Percentiles rank a stretch among this genome's conserved stretches.
Conservation (phyloP, 2,113 vertebrate genomes). For the Coryphaenoides rupestris region DNA sequence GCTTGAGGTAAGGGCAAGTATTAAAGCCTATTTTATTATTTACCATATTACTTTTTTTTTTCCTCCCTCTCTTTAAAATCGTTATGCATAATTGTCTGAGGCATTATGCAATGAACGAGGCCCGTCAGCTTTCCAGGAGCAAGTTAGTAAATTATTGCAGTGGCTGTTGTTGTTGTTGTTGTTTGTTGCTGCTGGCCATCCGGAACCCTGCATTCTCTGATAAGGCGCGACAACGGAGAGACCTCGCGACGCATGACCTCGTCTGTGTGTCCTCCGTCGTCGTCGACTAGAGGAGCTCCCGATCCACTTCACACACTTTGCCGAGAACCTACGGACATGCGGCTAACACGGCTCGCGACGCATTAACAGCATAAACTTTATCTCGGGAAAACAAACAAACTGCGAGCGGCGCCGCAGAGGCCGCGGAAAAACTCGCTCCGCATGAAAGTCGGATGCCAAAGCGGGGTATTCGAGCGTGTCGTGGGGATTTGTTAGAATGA, state of each 20-base stretch:
- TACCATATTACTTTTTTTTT: conserved; percentile 43
- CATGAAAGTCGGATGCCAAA: background rate
- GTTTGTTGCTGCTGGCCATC: conserved; percentile 69
- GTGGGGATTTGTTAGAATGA: background rate
- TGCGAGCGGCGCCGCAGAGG: no score
- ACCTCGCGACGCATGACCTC: conserved; percentile 53
- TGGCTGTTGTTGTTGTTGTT: conserved; percentile 49
- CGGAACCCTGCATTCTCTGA: conserved; percentile 63
- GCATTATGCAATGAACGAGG: conserved; percentile 51
- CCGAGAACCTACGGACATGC: background rate
- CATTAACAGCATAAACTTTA: no score
- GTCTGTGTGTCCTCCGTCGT: conserved; percentile 45
- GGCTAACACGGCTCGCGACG: no score
- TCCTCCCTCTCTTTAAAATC: no score
- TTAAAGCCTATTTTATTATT: conserved; percentile 57
- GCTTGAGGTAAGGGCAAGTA: conserved; percentile 76
- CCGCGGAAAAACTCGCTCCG: no score
- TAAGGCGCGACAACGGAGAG: conserved; percentile 54
- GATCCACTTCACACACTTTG: conserved; percentile 17
- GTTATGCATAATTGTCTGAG: conserved; percentile 70
- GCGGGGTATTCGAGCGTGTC: background rate
- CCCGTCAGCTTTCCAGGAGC: conserved; percentile 56
- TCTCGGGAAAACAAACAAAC: no score
- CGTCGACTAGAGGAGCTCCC: conserved; percentile 6
- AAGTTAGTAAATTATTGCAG: conserved; percentile 67